Base-by-base conservation (phyloP, 2,113 vertebrate species). In the Plecotus auritus region DNA sequence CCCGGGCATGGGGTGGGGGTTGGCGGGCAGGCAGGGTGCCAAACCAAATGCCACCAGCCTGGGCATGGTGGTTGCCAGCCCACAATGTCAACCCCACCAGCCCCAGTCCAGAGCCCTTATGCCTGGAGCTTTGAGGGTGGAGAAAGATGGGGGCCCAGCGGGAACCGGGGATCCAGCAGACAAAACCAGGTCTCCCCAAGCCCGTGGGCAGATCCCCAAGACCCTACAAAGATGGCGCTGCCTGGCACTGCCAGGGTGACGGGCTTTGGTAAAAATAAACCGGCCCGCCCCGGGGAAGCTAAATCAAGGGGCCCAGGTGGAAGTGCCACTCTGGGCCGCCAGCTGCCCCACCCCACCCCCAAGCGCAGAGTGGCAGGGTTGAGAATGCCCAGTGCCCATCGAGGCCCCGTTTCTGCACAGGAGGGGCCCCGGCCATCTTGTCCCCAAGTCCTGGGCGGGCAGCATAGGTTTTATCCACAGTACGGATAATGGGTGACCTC, bases 301-400 rank as follows among this genome's bases (percentile, higher is more conserved):
- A 97, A 97, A 97, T 97, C 22, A 22, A 97, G 97, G 96, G 96
- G 77, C 95, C 95, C 97, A 97, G 97, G 97, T 97, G 97, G 96
- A 96, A 82, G 80, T 95, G 97, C 93, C 95, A 96, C 89, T 97
- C 95, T 69, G 37, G 95, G 96, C 96, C 76, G 88, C 93, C 96
- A 96, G 96, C 96, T 97, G 96, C 97, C 96, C 90, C 22, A 9
- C 85, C 91, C 96, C 42, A 94, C 91, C 89, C 95, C 90, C 95
- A 70, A 66, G 89, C 83, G 51, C 80, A 54, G 70, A 87, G 84
- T 56, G 22, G 80, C 87, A 86, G 20, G 26, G 72, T 0, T 74
- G 64, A 83, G 74, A 85, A 90, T 28, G 4, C 90, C 45, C 37
- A 9, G 73, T 88, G 94, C 83, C 96, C 90, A 85, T 74, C 3